Evolutionary conservation across 2,797 vertebrate genomes (phyloP), one percentile per base, ranked within the genome.

Genomic region (Hipposideros larvatus): DNA sequence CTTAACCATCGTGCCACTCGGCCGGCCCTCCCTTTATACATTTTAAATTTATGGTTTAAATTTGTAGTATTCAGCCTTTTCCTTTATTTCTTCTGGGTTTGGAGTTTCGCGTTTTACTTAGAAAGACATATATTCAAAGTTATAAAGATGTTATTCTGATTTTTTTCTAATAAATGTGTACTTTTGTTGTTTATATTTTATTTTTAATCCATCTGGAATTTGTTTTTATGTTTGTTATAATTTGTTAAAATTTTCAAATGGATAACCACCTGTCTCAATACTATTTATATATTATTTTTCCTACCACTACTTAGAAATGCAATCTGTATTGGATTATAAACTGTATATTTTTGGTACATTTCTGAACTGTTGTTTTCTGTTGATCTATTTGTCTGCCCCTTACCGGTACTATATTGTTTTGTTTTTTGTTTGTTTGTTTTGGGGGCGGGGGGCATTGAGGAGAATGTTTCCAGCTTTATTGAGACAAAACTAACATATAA

Each of bases 11-110:
- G 37, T 37, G 37, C 37, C 37, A 37, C 37, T 37, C 37, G 37
- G 37, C 37, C 37, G 37, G 37, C 37, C 37, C 37, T 37, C 37
- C 7, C 57, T 83, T 77, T 53, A 61, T 31, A 63, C 28, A 55
- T 63, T 77, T 83, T 53, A 34, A 88, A 68, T 66, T 63, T 61
- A 19, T 92, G 68, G 51, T 37, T 77, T 88, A 92, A 61, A 80
- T 59, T 46, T 48, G 19, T 71, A 59, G 31, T 59, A 24, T 37
- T 90, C 53, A 59, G 11, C 46, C 22, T 59, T 55, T 80, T 26
- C n/a, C 46, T 71, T 71, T 73, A 59, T 70, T 78, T 22, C 37
- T 70, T 59, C 51, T 80, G 31, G 31, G 31, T 70, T 78, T 37
- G 14, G 37, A 31, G 31, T 70, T 78, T 21, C 15, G 16, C 8